Percentiles rank a stretch among this genome's conserved stretches.
These are phyloP conservation scores for Danio tinwini DNA, from an alignment of 2,797 vertebrate species.

Conservation along the genomic window DNA sequence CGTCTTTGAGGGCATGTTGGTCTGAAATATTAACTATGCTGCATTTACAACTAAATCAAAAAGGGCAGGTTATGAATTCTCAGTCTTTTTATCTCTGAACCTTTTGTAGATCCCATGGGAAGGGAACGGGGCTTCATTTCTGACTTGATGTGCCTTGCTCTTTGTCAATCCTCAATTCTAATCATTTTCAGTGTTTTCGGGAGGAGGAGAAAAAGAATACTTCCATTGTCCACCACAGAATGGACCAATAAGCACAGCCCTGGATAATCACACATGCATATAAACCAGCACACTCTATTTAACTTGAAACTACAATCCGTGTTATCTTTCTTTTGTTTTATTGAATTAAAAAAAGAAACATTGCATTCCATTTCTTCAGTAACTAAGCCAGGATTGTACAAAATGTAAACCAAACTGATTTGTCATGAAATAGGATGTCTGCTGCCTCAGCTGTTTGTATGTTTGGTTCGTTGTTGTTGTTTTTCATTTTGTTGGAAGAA, in stretches of 20 bases:
- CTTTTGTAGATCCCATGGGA: constrained; percentile 8
- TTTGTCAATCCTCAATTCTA: constrained; percentile 49
- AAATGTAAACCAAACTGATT: constrained; percentile 46
- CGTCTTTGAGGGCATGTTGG: not conserved
- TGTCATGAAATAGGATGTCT: constrained; percentile 12
- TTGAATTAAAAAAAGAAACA: constrained; percentile 59
- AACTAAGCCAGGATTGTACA: not conserved
- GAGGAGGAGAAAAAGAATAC: constrained; percentile 38
- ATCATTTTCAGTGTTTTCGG: constrained; percentile 39
- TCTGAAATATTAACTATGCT: not conserved
- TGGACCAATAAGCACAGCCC: constrained; percentile 49
- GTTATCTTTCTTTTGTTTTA: constrained; percentile 61
- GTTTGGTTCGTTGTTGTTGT: not conserved
- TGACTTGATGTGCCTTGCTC: constrained; percentile 76
- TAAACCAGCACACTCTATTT: constrained; percentile 66
- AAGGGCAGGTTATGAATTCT: not conserved
- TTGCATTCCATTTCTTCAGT: constrained; percentile 20
- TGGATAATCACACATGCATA: constrained; percentile 8
- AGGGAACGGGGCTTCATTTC: constrained; percentile 65
- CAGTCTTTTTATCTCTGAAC: not conserved
- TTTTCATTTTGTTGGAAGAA: not conserved
- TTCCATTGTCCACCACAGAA: constrained; percentile 31
- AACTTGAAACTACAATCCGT: constrained; percentile 51
- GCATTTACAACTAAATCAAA: not conserved
- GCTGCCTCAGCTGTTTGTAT: constrained; percentile 6